Evolutionary conservation across 2,888 invertebrate species (phyloP).

Genomic region (Rutpela maculata): DNA sequence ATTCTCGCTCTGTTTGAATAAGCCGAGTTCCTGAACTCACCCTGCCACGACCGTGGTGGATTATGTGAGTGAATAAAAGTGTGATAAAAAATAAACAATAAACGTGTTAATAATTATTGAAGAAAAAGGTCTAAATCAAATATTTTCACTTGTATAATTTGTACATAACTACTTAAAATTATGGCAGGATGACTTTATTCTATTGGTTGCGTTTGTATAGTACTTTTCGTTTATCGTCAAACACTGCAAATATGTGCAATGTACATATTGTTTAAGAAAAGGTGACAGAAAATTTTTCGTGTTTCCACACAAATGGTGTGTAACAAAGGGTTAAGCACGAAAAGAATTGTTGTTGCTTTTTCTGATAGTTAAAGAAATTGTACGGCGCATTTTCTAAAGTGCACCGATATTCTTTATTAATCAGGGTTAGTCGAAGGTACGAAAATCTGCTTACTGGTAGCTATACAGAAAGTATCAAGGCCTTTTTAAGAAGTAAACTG

Average conservation of each 20-base stretch:
- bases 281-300: neutral
- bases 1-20: slow-evolving; percentile 86
- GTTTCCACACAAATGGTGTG: neutral
- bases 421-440: neutral
- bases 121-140: slow-evolving; percentile 73
- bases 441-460: neutral
- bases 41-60: slow-evolving; percentile 54
- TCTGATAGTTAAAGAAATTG: neutral
- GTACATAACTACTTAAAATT: slow-evolving; percentile 69
- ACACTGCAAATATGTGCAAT: neutral
- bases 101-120: slow-evolving; percentile 61
- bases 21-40: slow-evolving; percentile 68
- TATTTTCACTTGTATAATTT: slow-evolving; percentile 74
- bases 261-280: slow-evolving; percentile 6
- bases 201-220: slow-evolving; percentile 44
- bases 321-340: neutral
- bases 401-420: neutral
- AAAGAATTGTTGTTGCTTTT: neutral
- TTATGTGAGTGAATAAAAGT: slow-evolving; percentile 67
- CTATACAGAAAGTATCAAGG: too few species aligned
- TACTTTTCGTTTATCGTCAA: neutral
- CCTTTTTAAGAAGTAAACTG: too few species aligned
- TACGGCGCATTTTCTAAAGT: neutral
- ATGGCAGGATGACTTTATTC: slow-evolving; percentile 55
- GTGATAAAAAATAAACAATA: slow-evolving; percentile 64